A percentile compares a stretch with the other conserved stretches of the same genome.
phyloP scores from a whole-genome alignment of 2,797 vertebrate genomes.

The Thripadectes ignobilis region DNA sequence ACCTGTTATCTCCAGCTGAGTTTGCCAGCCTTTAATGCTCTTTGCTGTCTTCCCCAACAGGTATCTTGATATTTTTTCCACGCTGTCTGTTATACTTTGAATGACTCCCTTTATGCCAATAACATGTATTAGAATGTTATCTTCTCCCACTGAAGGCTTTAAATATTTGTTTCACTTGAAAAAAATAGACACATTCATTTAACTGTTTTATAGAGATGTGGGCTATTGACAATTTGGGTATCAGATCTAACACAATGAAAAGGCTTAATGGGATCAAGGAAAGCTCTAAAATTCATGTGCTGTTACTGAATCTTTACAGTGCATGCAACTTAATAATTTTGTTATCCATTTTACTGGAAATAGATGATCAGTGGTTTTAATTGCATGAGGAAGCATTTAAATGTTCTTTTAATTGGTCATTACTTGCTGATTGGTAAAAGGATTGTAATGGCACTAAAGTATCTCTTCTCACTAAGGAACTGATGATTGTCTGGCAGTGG shows the following conservation, averaged over 20 bases:
- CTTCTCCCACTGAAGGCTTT: background rate
- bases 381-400: background rate
- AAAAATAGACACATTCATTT: background rate
- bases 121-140: background rate
- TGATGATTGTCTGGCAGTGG: background rate
- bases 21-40: slow-evolving; percentile 27
- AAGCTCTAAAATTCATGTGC: background rate
- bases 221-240: background rate
- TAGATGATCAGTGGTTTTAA: background rate
- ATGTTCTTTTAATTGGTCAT: background rate
- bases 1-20: slow-evolving; percentile 55
- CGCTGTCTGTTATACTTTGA: background rate
- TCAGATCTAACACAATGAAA: background rate
- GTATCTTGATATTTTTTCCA: background rate
- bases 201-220: background rate
- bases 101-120: background rate
- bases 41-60: slow-evolving; percentile 32
- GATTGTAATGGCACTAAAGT: background rate
- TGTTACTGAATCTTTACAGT: background rate
- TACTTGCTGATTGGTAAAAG: background rate
- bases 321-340: background rate
- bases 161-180: background rate
- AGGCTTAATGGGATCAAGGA: background rate
- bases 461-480: background rate
- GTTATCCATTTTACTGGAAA: background rate